Conservation (phyloP, 2,888 invertebrate genomes). For the Frankliniella fusca region DNA sequence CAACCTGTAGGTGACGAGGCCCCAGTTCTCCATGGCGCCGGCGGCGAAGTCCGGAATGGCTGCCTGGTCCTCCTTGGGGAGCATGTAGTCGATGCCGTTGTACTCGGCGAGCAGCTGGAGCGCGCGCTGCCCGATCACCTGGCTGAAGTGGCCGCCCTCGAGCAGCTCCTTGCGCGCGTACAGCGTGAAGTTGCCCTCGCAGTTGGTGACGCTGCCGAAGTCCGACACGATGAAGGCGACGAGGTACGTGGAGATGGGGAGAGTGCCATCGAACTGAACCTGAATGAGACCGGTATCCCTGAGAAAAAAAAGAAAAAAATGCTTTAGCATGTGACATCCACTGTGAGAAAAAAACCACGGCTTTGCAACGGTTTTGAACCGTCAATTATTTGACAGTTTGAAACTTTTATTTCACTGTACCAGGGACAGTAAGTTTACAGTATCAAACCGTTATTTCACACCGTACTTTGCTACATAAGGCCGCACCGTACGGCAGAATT, state of each 20-base stretch:
- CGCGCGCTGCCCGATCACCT: background rate
- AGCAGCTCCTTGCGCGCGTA: background rate
- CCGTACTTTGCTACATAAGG: too few relatives aligned
- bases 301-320: background rate
- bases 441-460: too few relatives aligned
- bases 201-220: slow-evolving; percentile 47
- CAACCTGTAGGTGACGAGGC: slow-evolving; percentile 39
- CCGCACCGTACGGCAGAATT: too few relatives aligned
- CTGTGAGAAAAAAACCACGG: too few relatives aligned
- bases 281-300: background rate
- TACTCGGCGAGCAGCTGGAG: background rate
- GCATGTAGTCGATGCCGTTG: background rate
- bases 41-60: background rate
- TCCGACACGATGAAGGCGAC: slow-evolving; percentile 46
- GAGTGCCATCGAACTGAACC: background rate
- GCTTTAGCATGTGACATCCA: too few relatives aligned
- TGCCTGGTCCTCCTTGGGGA: background rate
- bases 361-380: too few relatives aligned
- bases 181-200: slow-evolving; percentile 41
- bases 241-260: background rate
- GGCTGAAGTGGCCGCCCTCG: background rate
- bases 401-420: too few relatives aligned
- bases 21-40: slow-evolving; percentile 16
- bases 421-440: too few relatives aligned
- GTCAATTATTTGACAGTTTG: too few relatives aligned